Evolutionary conservation across 23 tunicate genomes (phyloP), one percentile per base, ranked within the genome.

Genomic region (Styela plicata): DNA sequence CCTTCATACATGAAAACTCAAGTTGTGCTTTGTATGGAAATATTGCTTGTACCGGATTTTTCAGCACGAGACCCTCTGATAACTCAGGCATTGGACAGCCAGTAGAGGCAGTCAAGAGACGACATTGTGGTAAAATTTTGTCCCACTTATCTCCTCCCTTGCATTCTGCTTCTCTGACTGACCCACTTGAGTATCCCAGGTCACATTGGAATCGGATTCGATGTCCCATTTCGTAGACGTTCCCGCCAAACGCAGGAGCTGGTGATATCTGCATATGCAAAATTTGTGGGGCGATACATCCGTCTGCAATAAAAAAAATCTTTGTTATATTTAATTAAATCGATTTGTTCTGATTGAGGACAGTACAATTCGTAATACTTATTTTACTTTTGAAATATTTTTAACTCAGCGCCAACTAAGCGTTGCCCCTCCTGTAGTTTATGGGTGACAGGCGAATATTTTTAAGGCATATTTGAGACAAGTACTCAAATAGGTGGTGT

Each of bases 151-250:
- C 29, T 18, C 34, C 24, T 32, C 77, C 77, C 29, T 17, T 27
- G 17, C 77, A 71, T 71, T 71, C 24, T 33, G 77, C 77, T 44
- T 44, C 57, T 33, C 34, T 27, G 71, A 17, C 71, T 28, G 31
- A 3, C 36, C 36, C 32, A 13, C 32, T 21, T 3, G 77, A 71
- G 36, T 28, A 71, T 34, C 77, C 77, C 36, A 34, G 36, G 29
- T 71, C 37, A 32, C 77, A 71, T 3, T 34, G 35, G 77, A 71
- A 71, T 5, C 24, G 32, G 7, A 71, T 34, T 32, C 77, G 5
- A 3, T 71, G 32, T 22, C 77, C 77, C 36, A 71, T 28, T 71
- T 71, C 77, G 77, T 71, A 71, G 3, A 71, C 77, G 77, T 71
- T 71, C 36, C 77, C 77, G 5, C 77, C 77, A 21, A 3, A 33